Percentiles rank a stretch among this genome's conserved stretches.
These are phyloP conservation scores for Rhinopomastus cyanomelas DNA, from an alignment of 2,113 vertebrate species.

Conservation along the genomic window DNA sequence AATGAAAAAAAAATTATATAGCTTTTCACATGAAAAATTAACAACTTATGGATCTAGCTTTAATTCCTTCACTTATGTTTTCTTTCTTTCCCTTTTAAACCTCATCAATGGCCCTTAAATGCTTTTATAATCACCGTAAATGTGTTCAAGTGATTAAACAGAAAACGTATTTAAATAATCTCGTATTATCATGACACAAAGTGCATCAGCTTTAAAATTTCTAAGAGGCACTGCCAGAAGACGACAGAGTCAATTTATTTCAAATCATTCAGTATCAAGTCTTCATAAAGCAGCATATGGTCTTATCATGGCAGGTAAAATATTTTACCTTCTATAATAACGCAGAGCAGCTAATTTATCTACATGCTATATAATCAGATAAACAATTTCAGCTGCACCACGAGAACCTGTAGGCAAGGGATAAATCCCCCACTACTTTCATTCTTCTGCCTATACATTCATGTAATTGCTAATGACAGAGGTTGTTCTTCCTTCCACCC, in stretches of 20 bases:
- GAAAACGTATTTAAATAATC: not conserved
- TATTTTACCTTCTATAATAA: constrained; percentile 72
- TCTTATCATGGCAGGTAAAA: constrained; percentile 71
- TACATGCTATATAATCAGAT: constrained; percentile 63
- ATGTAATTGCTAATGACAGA: constrained; percentile 44
- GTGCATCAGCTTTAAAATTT: constrained; percentile 27
- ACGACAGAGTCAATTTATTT: constrained; percentile 43
- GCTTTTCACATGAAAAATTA: not conserved
- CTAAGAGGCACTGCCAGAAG: constrained; percentile 52
- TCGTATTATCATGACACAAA: constrained; percentile 29
- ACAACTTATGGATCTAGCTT: not conserved
- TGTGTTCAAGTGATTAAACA: not conserved
- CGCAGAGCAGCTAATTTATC: constrained; percentile 65
- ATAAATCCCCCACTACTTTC: constrained; percentile 13
- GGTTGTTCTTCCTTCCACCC: constrained; percentile 38
- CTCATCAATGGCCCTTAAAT: not conserved
- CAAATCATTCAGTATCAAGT: constrained; percentile 58
- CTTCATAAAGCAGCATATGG: constrained; percentile 71
- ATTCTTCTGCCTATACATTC: constrained; percentile 15
- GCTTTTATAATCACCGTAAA: constrained; percentile 33
- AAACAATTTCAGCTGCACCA: constrained; percentile 58
- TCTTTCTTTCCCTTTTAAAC: not conserved
- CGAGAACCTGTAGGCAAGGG: constrained; percentile 41
- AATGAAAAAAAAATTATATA: constrained; percentile 5
- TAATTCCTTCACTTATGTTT: not conserved